These are phyloP conservation scores for Ophioninae sp. DNA, from an alignment of 2,888 invertebrate species.

Conservation along the genomic window DNA sequence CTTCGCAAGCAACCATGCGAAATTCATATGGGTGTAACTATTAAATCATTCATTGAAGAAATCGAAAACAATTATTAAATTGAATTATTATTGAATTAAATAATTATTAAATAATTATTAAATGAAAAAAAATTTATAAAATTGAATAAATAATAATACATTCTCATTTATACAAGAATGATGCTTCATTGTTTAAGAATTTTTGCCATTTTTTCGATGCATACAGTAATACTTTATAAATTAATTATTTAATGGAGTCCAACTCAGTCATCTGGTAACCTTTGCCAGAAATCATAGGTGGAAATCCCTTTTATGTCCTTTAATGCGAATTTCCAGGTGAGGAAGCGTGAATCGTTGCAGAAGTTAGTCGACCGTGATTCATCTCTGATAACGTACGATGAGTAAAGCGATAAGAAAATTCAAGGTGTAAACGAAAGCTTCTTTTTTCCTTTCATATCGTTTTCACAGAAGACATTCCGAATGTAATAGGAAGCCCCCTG, in stretches of 20 bases:
- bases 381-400: not conserved
- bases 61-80: too few species aligned
- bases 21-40: too few species aligned
- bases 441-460: not conserved
- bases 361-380: not conserved
- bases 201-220: not conserved
- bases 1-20: too few species aligned
- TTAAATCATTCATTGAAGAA: too few species aligned
- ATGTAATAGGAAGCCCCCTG: not conserved
- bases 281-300: not conserved
- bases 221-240: not conserved
- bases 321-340: not conserved
- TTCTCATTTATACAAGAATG: too few species aligned
- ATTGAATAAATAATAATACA: too few species aligned
- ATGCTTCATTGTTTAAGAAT: too few species aligned
- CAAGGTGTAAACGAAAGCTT: not conserved
- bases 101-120: too few species aligned
- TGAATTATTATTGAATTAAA: too few species aligned
- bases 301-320: not conserved
- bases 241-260: not conserved
- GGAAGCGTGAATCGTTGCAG: not conserved
- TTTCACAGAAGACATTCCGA: not conserved
- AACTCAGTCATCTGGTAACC: not conserved
- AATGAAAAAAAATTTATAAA: too few species aligned
- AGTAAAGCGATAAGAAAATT: not conserved